Evolutionary conservation across 2,888 invertebrate genomes (phyloP).

Genomic region (Torymus texanus): DNA sequence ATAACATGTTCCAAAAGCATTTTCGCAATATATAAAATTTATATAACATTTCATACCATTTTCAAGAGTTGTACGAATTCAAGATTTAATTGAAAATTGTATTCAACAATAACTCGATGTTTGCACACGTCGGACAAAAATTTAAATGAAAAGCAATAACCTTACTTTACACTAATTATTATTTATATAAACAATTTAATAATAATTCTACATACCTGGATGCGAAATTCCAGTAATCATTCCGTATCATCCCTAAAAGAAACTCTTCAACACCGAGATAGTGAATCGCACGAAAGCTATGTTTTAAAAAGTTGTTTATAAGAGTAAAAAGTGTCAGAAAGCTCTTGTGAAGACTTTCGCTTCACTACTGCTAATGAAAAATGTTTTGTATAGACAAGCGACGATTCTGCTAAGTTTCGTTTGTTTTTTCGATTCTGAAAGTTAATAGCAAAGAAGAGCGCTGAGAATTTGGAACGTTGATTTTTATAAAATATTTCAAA

Average conservation of each 20-base stretch:
- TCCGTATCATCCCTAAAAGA: neutral
- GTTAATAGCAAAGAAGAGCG: too few relatives aligned
- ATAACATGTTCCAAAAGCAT: too few relatives aligned
- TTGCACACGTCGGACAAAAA: too few relatives aligned
- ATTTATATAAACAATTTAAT: conserved; percentile 4
- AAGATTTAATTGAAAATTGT: neutral
- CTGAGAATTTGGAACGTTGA: too few relatives aligned
- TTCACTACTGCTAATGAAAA: conserved; percentile 35
- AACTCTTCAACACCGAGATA: too few relatives aligned
- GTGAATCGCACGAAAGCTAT: too few relatives aligned
- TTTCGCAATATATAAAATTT: too few relatives aligned
- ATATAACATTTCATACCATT: too few relatives aligned
- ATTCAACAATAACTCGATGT: neutral
- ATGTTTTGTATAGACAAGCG: conserved; percentile 46
- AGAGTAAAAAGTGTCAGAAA: too few relatives aligned
- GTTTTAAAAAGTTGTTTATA: too few relatives aligned
- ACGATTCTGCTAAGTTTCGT: conserved; percentile 34
- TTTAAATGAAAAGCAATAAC: neutral
- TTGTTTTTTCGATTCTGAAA: conserved; percentile 35
- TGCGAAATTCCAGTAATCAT: conserved; percentile 38
- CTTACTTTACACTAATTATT: neutral
- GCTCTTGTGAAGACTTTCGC: neutral
- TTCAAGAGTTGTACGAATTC: too few relatives aligned
- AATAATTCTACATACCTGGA: conserved; percentile 23
- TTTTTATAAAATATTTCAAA: too few relatives aligned